Conservation (phyloP, 2,113 vertebrate genomes). For the Cathartes aura region DNA sequence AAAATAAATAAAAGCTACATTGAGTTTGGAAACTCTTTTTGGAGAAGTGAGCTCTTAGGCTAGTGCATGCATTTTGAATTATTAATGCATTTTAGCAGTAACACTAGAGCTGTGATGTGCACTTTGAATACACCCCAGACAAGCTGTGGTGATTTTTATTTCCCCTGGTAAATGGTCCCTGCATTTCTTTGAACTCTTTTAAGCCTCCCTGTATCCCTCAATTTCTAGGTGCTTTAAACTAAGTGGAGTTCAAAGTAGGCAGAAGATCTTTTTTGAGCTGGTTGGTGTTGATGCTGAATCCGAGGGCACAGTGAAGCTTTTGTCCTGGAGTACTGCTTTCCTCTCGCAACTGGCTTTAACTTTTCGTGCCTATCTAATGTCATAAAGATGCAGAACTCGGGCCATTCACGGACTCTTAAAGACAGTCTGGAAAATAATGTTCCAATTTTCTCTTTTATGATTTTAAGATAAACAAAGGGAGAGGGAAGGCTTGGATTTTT, state of each 20-base stretch:
- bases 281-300: background rate
- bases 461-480: background rate
- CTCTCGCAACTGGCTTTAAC: background rate
- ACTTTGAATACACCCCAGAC: background rate
- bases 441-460: background rate
- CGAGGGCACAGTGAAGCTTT: background rate
- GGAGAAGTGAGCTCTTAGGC: background rate
- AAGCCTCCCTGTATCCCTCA: background rate
- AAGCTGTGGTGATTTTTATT: background rate
- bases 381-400: background rate
- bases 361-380: rapidly evolving
- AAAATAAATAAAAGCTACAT: background rate
- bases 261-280: background rate
- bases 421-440: background rate
- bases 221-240: background rate
- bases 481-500: background rate
- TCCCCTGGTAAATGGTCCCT: background rate
- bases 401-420: background rate
- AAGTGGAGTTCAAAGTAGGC: background rate
- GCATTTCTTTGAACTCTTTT: background rate
- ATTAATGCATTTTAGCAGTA: slow-evolving; percentile 5
- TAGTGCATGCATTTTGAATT: background rate
- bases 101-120: background rate
- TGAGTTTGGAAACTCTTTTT: background rate
- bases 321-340: background rate